Conservation (phyloP, 2,888 invertebrate genomes). For the Ypsolopha sequella region DNA sequence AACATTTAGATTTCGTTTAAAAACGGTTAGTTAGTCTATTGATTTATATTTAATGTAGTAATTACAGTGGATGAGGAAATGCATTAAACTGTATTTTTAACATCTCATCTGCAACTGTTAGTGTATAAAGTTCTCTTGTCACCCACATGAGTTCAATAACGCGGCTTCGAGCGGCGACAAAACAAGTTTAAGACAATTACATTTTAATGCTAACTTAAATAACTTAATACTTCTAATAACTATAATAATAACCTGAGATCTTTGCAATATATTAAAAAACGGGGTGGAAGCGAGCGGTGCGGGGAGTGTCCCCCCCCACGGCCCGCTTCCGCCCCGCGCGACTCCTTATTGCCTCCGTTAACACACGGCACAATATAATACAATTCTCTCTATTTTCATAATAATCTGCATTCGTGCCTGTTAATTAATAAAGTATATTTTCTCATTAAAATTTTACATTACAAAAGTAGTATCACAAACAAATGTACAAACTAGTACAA, state of each 20-base stretch:
- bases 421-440: constrained; percentile 61
- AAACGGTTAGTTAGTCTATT: constrained; percentile 55
- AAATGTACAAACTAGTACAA: constrained; percentile 70
- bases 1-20: constrained; percentile 66
- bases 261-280: constrained; percentile 40
- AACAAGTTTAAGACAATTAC: constrained; percentile 66
- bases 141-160: constrained; percentile 42
- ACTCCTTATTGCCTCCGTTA: constrained; percentile 35
- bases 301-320: constrained; percentile 16
- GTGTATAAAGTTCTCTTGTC: constrained; percentile 33
- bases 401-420: constrained; percentile 52
- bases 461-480: constrained; percentile 73
- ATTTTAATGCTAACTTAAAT: constrained; percentile 67
- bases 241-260: constrained; percentile 69
- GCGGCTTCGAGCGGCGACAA: constrained; percentile 43
- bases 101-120: constrained; percentile 41
- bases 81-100: constrained; percentile 37
- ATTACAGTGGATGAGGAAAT: constrained; percentile 65
- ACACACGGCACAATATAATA: constrained; percentile 32
- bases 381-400: constrained; percentile 31
- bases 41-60: constrained; percentile 59
- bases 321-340: constrained; percentile 18
- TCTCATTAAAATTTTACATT: constrained; percentile 64
- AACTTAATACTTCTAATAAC: constrained; percentile 70
- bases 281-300: constrained; percentile 10